These are phyloP conservation scores for Sabellastarte sp. DNA, from an alignment of 2,888 invertebrate genomes.

Conservation along the genomic window DNA sequence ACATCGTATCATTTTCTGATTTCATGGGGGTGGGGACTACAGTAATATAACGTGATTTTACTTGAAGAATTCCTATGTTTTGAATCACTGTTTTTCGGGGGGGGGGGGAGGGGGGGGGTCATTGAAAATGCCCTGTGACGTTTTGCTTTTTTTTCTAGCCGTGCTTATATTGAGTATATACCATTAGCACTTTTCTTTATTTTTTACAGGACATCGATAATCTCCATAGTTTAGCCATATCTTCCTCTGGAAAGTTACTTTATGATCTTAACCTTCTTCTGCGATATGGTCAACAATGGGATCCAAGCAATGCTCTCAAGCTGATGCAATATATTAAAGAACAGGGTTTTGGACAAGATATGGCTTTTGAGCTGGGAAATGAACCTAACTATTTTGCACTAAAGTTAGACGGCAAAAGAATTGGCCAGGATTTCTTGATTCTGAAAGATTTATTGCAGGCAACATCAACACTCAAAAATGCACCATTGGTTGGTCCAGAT, in stretches of 20 bases:
- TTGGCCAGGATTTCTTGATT: not conserved
- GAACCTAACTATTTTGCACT: not conserved
- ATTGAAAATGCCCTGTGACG: too few relatives aligned
- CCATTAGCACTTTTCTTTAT: too few relatives aligned
- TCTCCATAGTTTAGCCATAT: not conserved
- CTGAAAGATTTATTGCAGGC: not conserved
- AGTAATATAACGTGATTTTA: too few relatives aligned
- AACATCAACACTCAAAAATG: not conserved
- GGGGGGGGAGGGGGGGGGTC: too few relatives aligned
- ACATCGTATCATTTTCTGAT: too few relatives aligned
- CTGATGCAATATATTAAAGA: not conserved
- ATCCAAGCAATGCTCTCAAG: not conserved
- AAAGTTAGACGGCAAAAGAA: not conserved
- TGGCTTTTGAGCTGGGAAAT: slow-evolving; percentile 5
- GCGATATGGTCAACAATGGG: not conserved
- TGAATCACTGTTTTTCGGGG: too few relatives aligned
- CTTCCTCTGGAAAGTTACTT: not conserved
- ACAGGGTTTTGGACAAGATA: too few relatives aligned
- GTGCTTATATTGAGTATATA: too few relatives aligned
- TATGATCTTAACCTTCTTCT: not conserved
- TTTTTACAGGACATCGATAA: not conserved
- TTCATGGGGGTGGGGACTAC: too few relatives aligned
- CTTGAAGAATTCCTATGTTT: too few relatives aligned
- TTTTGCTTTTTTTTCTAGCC: too few relatives aligned
- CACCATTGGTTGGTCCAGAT: not conserved